Conservation (phyloP, 2,797 vertebrate species). For the Rousettus madagascariensis region DNA sequence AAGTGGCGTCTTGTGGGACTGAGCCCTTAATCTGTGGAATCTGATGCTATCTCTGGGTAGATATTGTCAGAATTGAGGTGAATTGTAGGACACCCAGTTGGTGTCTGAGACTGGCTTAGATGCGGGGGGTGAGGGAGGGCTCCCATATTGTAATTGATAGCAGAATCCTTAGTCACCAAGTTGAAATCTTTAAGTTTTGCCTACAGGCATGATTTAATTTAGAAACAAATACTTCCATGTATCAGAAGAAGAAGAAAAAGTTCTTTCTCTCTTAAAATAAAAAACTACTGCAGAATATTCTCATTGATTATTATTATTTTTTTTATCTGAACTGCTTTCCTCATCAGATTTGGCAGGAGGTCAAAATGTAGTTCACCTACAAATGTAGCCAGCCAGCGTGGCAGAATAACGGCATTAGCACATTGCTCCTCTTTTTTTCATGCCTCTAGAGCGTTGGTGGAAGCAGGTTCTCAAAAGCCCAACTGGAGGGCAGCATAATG, state of each 20-base stretch:
- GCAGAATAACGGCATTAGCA: too few species aligned
- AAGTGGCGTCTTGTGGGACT: neutral
- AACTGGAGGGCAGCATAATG: accelerated
- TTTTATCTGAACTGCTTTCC: neutral
- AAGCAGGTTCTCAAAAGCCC: neutral
- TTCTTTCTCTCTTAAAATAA: neutral
- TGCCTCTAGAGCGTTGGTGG: neutral
- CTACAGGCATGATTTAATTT: neutral
- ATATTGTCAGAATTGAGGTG: neutral
- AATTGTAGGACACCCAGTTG: neutral
- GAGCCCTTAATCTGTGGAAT: neutral
- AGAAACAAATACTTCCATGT: neutral
- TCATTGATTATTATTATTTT: neutral
- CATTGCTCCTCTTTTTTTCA: neutral
- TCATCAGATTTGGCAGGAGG: neutral
- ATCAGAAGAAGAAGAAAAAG: neutral
- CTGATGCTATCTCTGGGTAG: neutral
- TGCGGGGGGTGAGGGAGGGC: neutral
- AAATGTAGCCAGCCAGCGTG: neutral
- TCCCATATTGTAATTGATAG: neutral
- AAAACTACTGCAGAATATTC: neutral
- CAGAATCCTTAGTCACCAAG: neutral
- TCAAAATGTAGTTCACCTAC: neutral
- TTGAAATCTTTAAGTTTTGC: neutral
- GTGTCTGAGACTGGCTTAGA: neutral